Evolutionary conservation across 2,797 vertebrate genomes (phyloP), one percentile per base, ranked within the genome.

Genomic region (Diplodus sargus): DNA sequence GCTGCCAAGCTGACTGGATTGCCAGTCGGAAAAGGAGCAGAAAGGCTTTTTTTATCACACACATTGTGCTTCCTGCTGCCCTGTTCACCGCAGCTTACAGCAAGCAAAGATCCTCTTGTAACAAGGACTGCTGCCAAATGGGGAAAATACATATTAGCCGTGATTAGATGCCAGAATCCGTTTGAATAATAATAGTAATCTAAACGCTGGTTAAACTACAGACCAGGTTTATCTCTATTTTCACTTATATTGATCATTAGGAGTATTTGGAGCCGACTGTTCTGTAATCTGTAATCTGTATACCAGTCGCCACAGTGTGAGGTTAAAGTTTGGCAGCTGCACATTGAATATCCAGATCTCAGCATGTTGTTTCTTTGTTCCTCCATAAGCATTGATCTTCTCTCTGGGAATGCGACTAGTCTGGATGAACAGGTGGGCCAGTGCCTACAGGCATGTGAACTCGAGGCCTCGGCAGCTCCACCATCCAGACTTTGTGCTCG

Each of bases 361-460:
- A 9, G 57, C 34, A 15, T 70, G 57, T 48, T 48, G 65, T 64
- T 81, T 82, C 60, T 89, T 87, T 90, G 85, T 87, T 82, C 71
- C 53, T 56, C 77, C 10, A 5, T 25, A 60, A 67, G 67, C 77
- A 74, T 70, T 74, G 75, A 84, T 87, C 74, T 88, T 65, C 51
- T 87, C 83, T 85, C 15, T 70, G 87, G 74, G 88, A 90, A 84
- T 86, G 83, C 23, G 61, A 66, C 76, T 60, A 58, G 67, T 76
- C 79, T 89, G 79, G 69, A 75, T 89, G 91, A 91, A 89, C 93
- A 94, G 93, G 90, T 94, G 92, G 89, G 75, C 85, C 58, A 34
- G 48, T 83, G 85, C 86, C 91, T 89, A 67, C 83, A 90, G 90
- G 91, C 92, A 83, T 90, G 60, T 89, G 90, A 94, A 90, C 91